Conservation (phyloP, 2,113 vertebrate species). For the Siniperca knerii region DNA sequence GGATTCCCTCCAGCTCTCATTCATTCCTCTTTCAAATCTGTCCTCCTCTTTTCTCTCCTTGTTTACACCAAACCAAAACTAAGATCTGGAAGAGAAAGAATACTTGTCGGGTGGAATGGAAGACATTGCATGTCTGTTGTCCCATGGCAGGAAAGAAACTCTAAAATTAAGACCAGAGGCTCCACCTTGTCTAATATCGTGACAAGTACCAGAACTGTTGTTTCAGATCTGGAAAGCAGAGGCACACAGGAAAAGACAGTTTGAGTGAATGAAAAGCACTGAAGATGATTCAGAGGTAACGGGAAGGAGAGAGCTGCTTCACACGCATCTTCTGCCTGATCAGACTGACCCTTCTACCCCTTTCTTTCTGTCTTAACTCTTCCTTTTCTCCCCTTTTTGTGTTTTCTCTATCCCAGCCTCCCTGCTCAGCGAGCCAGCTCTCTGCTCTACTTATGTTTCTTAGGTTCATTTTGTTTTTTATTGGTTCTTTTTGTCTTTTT, state of each 20-base stretch:
- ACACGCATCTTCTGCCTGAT: constrained; percentile 43
- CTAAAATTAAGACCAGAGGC: constrained; percentile 28
- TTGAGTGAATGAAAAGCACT: constrained; percentile 53
- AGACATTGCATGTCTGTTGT: constrained; percentile 7
- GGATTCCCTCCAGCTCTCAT: background rate
- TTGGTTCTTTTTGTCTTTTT: constrained; percentile 53
- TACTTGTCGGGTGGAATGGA: background rate
- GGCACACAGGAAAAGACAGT: constrained; percentile 36
- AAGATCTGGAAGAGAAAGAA: constrained; percentile 42
- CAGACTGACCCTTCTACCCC: constrained; percentile 13
- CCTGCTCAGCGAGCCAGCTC: constrained; percentile 61
- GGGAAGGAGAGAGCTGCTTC: constrained; percentile 47
- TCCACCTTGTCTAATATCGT: constrained; percentile 11
- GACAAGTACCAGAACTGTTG: constrained; percentile 1
- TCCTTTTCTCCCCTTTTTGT: constrained; percentile 6
- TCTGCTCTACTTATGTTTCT: constrained; percentile 69
- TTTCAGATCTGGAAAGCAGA: constrained; percentile 14
- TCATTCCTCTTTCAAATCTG: constrained; percentile 40
- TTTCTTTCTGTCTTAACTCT: constrained; percentile 17
- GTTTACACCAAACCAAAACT: constrained; percentile 58
- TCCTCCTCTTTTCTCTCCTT: constrained; percentile 22
- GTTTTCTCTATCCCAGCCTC: constrained; percentile 50
- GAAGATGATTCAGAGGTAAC: constrained; percentile 24
- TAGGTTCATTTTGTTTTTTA: constrained; percentile 52
- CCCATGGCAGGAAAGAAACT: constrained; percentile 26